phyloP scores from a whole-genome alignment of 2,888 invertebrate species.

The Antheraea yamamai region DNA sequence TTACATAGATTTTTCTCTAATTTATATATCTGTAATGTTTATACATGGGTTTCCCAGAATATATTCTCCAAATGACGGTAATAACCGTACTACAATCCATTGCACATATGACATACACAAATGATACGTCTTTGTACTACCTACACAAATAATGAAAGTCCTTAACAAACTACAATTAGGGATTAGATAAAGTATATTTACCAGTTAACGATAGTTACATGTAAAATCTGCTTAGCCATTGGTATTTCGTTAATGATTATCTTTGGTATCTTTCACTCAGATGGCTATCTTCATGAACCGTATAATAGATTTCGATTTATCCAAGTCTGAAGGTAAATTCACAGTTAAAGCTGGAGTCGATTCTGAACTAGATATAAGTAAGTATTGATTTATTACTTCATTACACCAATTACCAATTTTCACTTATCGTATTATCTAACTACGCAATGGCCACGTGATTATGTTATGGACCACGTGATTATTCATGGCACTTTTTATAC shows the following conservation, averaged over 20 bases:
- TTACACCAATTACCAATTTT: neutral
- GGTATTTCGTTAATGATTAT: neutral
- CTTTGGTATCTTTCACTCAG: slow-evolving; percentile 34
- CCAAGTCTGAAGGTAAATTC: slow-evolving; percentile 84
- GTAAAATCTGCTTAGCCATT: neutral
- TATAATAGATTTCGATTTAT: slow-evolving; percentile 87
- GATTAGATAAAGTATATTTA: neutral
- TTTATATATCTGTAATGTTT: too few species aligned
- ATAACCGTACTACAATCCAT: too few species aligned
- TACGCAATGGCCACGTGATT: too few species aligned
- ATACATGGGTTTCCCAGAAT: too few species aligned
- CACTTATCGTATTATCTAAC: neutral
- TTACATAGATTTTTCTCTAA: too few species aligned
- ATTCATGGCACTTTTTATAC: too few species aligned
- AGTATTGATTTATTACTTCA: slow-evolving; percentile 32
- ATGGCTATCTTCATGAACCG: slow-evolving; percentile 87
- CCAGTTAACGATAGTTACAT: neutral
- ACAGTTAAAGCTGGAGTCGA: slow-evolving; percentile 89
- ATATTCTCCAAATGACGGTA: too few species aligned
- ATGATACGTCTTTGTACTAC: too few species aligned
- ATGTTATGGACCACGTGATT: too few species aligned
- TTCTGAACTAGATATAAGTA: slow-evolving; percentile 88
- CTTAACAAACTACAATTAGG: too few species aligned
- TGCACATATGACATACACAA: too few species aligned
- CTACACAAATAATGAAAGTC: too few species aligned